A percentile compares a stretch with the other conserved stretches of the same genome.
These are phyloP conservation scores for Pyrrhosoma nymphula DNA, from an alignment of 2,888 invertebrate species.

Conservation along the genomic window DNA sequence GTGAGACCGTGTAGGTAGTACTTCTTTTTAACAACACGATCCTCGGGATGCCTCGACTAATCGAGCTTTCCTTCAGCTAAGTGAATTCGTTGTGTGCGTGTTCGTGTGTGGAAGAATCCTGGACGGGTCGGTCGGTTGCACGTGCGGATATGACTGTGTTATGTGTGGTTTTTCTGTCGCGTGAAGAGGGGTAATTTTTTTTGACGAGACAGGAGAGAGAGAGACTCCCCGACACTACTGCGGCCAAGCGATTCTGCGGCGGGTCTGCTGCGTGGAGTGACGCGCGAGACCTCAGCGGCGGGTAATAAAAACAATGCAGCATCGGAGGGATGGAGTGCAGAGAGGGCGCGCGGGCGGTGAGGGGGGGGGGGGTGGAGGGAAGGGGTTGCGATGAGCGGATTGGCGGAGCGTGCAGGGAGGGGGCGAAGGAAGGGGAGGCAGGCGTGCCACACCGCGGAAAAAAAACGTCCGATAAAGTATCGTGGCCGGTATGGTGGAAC, in stretches of 20 bases:
- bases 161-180: background rate
- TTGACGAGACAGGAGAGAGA: background rate
- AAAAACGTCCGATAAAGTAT: too few relatives aligned
- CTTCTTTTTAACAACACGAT: too few relatives aligned
- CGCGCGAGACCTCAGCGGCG: background rate
- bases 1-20: too few relatives aligned
- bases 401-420: background rate
- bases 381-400: background rate
- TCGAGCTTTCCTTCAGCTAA: too few relatives aligned
- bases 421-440: background rate
- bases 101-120: too few relatives aligned
- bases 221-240: background rate
- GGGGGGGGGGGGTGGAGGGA: background rate
- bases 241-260: background rate
- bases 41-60: too few relatives aligned
- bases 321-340: background rate
- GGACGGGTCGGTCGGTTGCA: background rate
- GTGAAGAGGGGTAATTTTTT: background rate
- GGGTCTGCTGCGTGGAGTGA: background rate
- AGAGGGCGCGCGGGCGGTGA: background rate
- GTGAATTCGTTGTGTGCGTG: too few relatives aligned
- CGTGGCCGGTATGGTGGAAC: too few relatives aligned
- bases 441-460: background rate
- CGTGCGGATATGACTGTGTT: background rate
- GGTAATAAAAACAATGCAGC: slow-evolving; percentile 14